phyloP scores from a whole-genome alignment of 1,140 invertebrate species.

The Choristoneura fumiferana region DNA sequence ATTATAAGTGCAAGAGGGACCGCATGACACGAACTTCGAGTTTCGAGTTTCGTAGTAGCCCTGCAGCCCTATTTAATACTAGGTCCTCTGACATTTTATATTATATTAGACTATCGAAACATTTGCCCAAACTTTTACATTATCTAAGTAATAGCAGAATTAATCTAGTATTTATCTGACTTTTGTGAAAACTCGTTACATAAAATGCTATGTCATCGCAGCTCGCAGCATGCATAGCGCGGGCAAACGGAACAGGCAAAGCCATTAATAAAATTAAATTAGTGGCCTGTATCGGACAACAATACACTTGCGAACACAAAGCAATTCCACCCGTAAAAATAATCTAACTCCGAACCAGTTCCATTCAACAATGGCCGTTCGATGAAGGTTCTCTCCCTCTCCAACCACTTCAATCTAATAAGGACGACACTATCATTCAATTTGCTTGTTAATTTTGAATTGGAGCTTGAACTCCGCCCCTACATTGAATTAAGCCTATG shows the following conservation, averaged over 20 bases:
- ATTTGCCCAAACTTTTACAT: no score
- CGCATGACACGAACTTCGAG: no score
- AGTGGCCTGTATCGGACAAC: conserved; percentile 48
- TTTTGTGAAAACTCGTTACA: conserved; percentile 31
- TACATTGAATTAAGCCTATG: not conserved
- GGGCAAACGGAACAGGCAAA: conserved; percentile 26
- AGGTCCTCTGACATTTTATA: no score
- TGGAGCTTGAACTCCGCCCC: not conserved
- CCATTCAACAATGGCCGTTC: not conserved
- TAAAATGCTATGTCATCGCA: not conserved
- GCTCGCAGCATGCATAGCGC: not conserved
- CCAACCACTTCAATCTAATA: not conserved
- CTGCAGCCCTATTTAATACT: no score
- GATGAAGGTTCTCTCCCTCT: conserved; percentile 1
- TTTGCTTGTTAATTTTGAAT: conserved; percentile 8
- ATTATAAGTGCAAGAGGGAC: no score
- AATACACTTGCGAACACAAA: conserved; percentile 41
- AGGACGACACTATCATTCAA: conserved; percentile 3
- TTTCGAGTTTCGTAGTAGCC: no score
- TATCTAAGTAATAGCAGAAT: no score
- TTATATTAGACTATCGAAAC: no score
- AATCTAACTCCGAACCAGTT: conserved; percentile 26
- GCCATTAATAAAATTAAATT: conserved; percentile 67
- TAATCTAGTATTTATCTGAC: no score
- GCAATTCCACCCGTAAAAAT: conserved; percentile 41